phyloP scores from a whole-genome alignment of 23 tunicate species.

The Styela clava region DNA sequence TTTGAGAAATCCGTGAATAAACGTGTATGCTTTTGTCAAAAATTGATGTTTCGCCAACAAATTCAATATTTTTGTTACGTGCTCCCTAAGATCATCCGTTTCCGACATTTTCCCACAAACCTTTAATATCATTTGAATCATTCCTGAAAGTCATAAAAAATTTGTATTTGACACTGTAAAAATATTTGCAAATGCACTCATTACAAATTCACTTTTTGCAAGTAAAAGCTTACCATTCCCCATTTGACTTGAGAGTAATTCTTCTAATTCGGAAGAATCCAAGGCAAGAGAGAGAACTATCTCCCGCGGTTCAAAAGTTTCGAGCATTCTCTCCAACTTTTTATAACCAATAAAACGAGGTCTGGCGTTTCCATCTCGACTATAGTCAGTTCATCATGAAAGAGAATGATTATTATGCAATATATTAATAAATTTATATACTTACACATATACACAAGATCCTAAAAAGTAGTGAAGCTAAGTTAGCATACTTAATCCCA shows the following conservation, averaged over 20 bases:
- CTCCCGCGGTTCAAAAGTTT: conserved; percentile 17
- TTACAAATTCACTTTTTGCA: no score
- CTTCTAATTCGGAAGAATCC: conserved; percentile 25
- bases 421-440: no score
- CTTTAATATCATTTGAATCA: conserved; percentile 33
- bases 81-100: not conserved
- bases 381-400: no score
- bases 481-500: no score
- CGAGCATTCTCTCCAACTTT: conserved; percentile 20
- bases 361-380: not conserved
- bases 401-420: no score
- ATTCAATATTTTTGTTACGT: not conserved
- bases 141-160: not conserved
- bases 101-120: conserved; percentile 34
- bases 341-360: conserved; percentile 19
- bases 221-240: conserved; percentile 8
- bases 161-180: not conserved
- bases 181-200: not conserved
- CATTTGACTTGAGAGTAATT: conserved; percentile 14
- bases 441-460: no score
- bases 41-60: conserved; percentile 5
- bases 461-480: no score
- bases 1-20: conserved; percentile 1
- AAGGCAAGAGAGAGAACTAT: conserved; percentile 19
- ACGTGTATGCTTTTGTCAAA: conserved; percentile 11